These are phyloP conservation scores for Chrosomus eos DNA, from an alignment of 2,797 vertebrate genomes.

Conservation along the genomic window DNA sequence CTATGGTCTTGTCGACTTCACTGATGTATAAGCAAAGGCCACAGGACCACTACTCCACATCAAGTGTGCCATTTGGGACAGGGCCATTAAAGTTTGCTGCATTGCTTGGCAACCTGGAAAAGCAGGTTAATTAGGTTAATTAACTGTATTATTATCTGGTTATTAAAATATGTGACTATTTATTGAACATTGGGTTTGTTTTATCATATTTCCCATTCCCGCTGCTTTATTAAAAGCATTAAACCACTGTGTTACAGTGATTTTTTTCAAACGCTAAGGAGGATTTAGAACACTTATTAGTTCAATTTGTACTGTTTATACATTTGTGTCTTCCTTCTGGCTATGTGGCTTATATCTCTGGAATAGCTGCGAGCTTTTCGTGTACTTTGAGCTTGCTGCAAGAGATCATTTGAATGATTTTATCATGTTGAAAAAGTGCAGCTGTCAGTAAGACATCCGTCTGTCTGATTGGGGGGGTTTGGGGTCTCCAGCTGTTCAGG, in stretches of 20 bases:
- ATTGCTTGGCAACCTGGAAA: background rate
- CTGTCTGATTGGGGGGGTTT: slow-evolving; percentile 12
- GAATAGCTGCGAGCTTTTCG: background rate
- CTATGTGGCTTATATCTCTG: background rate
- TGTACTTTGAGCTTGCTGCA: slow-evolving; percentile 16
- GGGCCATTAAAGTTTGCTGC: background rate
- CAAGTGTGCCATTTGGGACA: background rate
- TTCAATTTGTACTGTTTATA: slow-evolving; percentile 23
- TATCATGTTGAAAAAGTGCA: slow-evolving; percentile 32
- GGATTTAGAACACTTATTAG: background rate
- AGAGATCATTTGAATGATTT: slow-evolving; percentile 30
- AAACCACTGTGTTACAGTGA: background rate
- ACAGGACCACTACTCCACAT: background rate
- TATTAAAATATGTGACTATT: background rate
- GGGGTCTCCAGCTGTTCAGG: slow-evolving; percentile 77
- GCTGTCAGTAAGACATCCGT: slow-evolving; percentile 21
- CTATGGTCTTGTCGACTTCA: background rate
- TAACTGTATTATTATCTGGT: background rate
- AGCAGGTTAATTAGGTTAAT: background rate
- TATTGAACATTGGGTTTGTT: background rate
- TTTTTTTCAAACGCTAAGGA: background rate
- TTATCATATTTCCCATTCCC: background rate
- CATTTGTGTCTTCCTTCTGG: background rate
- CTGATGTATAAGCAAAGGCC: background rate
- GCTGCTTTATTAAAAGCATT: background rate